Conservation (phyloP, 2,113 vertebrate genomes). For the Azemiops feae region DNA sequence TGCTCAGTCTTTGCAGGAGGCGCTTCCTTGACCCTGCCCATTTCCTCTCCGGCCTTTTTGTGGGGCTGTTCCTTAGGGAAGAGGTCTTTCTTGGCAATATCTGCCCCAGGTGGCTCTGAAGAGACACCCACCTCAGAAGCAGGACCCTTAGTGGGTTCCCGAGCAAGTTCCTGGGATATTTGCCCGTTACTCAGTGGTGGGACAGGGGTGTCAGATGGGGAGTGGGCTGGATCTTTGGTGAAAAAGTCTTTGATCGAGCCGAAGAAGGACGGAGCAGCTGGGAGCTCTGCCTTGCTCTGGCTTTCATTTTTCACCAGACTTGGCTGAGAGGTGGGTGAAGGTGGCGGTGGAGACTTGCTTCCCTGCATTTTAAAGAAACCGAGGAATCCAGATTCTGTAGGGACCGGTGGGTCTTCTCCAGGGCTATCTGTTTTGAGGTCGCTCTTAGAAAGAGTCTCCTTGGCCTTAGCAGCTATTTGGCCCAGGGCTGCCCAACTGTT, state of each 20-base stretch:
- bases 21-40: constrained; percentile 20
- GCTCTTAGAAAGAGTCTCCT: constrained; percentile 70
- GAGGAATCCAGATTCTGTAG: constrained; percentile 69
- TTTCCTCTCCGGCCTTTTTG: constrained; percentile 4
- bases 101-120: constrained; percentile 12
- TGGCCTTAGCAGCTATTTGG: constrained; percentile 47
- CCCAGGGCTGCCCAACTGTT: constrained; percentile 56
- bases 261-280: constrained; percentile 78
- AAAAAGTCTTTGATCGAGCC: constrained; percentile 84
- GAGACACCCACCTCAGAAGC: constrained; percentile 5
- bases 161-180: constrained; percentile 7
- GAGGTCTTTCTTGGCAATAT: constrained; percentile 14
- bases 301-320: constrained; percentile 47
- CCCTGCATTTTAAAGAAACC: constrained; percentile 84
- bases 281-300: constrained; percentile 72
- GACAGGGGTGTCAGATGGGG: constrained; percentile 48
- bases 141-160: constrained; percentile 26
- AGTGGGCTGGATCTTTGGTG: constrained; percentile 67
- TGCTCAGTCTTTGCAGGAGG: neutral
- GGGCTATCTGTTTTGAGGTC: constrained; percentile 65
- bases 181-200: constrained; percentile 23
- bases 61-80: constrained; percentile 27
- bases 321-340: constrained; percentile 53
- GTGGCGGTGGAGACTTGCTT: constrained; percentile 61
- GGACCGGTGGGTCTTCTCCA: constrained; percentile 60